Percentiles rank a stretch among this genome's conserved stretches.
phyloP scores from a whole-genome alignment of 2,888 invertebrate species.

The Notodonta ziczac region DNA sequence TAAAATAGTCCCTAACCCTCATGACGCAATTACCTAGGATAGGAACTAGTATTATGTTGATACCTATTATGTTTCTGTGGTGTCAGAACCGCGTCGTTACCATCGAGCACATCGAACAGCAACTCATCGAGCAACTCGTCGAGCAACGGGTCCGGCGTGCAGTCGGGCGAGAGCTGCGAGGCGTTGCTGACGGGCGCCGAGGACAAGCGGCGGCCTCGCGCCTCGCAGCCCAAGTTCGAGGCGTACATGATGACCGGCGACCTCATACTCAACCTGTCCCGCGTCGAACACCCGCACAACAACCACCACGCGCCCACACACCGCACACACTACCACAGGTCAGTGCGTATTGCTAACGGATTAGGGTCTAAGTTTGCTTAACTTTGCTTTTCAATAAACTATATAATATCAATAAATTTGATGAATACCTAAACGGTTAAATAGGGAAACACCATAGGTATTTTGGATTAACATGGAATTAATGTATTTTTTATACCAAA shows the following conservation, averaged over 20 bases:
- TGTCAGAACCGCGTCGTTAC: constrained; percentile 68
- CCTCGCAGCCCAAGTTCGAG: constrained; percentile 88
- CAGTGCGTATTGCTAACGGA: not conserved
- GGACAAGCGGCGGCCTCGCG: constrained; percentile 64
- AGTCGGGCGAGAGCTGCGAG: constrained; percentile 81
- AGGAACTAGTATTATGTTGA: no score
- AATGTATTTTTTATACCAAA: no score
- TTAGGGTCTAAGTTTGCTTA: no score
- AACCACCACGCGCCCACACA: constrained; percentile 81
- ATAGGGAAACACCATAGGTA: no score
- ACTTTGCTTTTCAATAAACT: no score
- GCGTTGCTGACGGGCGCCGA: constrained; percentile 69
- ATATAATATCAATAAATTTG: no score
- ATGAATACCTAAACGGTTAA: no score
- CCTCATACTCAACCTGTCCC: constrained; percentile 95
- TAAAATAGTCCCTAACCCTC: no score
- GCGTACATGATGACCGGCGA: constrained; percentile 99
- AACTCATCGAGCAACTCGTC: constrained; percentile 75
- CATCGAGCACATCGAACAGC: constrained; percentile 77
- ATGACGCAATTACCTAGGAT: no score
- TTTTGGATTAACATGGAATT: no score
- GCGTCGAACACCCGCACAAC: constrained; percentile 88
- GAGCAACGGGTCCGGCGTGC: constrained; percentile 79
- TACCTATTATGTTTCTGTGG: constrained; percentile 7
- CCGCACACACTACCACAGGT: constrained; percentile 78